Evolutionary conservation across 2,888 invertebrate species (phyloP), one percentile per base, ranked within the genome.

Genomic region (Calliopum simillimum): DNA sequence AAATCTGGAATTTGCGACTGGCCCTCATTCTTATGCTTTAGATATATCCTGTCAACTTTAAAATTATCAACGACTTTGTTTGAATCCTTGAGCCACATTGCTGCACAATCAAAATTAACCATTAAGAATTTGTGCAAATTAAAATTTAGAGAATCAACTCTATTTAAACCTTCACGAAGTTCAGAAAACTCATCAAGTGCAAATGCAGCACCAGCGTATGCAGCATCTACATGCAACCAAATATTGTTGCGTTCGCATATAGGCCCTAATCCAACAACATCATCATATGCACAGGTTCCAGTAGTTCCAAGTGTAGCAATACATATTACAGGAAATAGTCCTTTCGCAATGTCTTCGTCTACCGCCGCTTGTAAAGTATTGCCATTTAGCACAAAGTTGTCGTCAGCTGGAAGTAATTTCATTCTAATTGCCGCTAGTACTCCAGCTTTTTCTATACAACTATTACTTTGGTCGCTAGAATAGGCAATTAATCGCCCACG

Each of bases 71-170:
- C 91, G 66, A 98, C 88, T 76, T 92, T 89, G 77, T 90, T 91
- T 4, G 94, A 90, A 83, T 98, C 91, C 80, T 92, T 93, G 5
- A 98, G 91, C 95, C 95, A 95, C 90, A 99, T 91, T 0, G 96
- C 93, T 0, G 97, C 96, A 81, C 98, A 98, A 84, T 99, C 99
- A 75, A 98, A 98, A 84, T 95, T 97, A 4, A 97, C 93, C 70
- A 97, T 89, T 87, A 99, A 89, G 93, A 97, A 98, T 87, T 99
- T 99, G 86, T 98, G 98, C 0, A 95, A 92, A 85, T 99, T 99
- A 74, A 97, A 92, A 84, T 96, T 96, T 79, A 98, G 92, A 0
- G 98, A 98, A 82, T 97, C 94, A 0, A 92, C 94, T 69, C 90
- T 90, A 84, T 98, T 90, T 5, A 95, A 84, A 0, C 95, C 95